Evolutionary conservation across 2,113 vertebrate genomes (phyloP), one percentile per base, ranked within the genome.

Genomic region (Lophotis ruficrista): DNA sequence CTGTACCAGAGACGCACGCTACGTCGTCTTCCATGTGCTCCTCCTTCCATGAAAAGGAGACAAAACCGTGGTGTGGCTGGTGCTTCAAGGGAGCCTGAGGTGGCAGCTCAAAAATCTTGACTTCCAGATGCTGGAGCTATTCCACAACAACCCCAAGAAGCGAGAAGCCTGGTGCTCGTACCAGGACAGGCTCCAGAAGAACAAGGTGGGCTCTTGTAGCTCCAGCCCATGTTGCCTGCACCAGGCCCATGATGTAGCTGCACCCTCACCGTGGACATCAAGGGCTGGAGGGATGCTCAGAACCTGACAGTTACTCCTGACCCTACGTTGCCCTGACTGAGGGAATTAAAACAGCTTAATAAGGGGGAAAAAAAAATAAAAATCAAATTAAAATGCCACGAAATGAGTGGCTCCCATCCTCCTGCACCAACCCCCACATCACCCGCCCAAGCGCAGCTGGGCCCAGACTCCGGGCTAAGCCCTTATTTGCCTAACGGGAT

Each of bases 81-180:
- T 43, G 41, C 48, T 54, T 54, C 38, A 31, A 37, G 31, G 45
- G 4, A 83, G 28, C 65, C 35, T 16, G 48, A 54, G 61, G 71
- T 15, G 19, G 20, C 30, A 68, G 62, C 20, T 51, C 37, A 10
- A 37, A 7, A 78, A 78, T 45, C 25, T 27, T 8, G 43, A n/a
- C 15, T 24, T 48, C 8, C 27, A 19, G 58, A 19, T 19, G 4
- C 61, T 21, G 54, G 37, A 37, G 62, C 35, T 35, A 17, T 21
- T 22, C 71, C 37, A 27, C 45, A 58, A 35, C 7, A 7, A 20
- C 16, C 6, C 20, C 8, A 3, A 10, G 45, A 37, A 25, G 13
- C 2, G 3, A 50, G 4, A 15, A 58, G 31, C n/a, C 43, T 5
- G 35, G 8, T 0, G 3, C 5, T 83, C 9, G 1, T 14, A n/a